These are phyloP conservation scores for Crocidura indochinensis DNA, from an alignment of 2,797 vertebrate species.

Conservation along the genomic window DNA sequence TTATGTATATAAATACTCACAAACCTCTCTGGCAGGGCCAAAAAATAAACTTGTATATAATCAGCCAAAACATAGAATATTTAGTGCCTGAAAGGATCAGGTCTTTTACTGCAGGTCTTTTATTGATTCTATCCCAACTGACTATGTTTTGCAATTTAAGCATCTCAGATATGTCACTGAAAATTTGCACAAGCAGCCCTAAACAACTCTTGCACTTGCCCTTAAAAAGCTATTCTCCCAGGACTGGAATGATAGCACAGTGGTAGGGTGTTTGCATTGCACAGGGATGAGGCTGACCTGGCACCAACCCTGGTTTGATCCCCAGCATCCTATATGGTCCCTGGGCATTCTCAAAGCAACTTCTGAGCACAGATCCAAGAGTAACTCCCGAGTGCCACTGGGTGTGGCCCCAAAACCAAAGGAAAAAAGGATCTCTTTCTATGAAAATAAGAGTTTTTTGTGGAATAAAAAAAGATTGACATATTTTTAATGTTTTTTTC, in stretches of 20 bases:
- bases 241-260: no score
- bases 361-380: no score
- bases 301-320: no score
- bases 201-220: background rate
- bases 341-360: no score
- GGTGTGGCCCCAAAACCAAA: background rate
- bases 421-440: background rate
- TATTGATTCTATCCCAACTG: background rate
- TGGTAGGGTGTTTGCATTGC: no score
- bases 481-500: conserved; percentile 53
- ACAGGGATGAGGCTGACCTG: no score
- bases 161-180: background rate
- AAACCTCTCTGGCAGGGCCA: background rate
- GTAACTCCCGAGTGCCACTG: no score
- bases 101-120: conserved; percentile 38
- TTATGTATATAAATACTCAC: conserved; percentile 1
- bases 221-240: background rate
- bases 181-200: no score
- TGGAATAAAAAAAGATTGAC: conserved; percentile 64
- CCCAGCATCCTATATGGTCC: no score
- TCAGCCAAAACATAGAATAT: conserved; percentile 19
- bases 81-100: background rate
- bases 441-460: background rate
- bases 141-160: background rate
- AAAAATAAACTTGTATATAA: background rate